Conservation (phyloP, 2,113 vertebrate genomes). For the Myanophis thanlyinensis region DNA sequence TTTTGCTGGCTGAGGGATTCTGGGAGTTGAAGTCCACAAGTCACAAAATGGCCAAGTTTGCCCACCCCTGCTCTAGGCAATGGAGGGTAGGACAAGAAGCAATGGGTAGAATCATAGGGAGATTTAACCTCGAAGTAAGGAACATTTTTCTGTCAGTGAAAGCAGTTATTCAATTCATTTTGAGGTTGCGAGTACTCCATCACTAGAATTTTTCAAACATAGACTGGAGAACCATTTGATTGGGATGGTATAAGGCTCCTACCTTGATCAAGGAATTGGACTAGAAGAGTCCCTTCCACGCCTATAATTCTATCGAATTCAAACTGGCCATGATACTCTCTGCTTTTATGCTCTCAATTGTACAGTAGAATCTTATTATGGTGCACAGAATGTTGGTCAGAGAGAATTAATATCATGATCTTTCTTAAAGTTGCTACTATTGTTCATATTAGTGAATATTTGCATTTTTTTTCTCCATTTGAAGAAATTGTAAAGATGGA, state of each 20-base stretch:
- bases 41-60: too few species aligned
- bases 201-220: neutral
- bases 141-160: neutral
- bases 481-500: neutral
- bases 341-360: too few species aligned
- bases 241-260: neutral
- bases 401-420: constrained; percentile 5
- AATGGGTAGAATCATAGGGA: neutral
- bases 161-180: neutral
- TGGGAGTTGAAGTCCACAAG: too few species aligned
- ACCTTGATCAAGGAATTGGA: neutral
- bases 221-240: neutral
- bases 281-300: too few species aligned
- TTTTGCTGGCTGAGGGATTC: too few species aligned
- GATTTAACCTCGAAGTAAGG: neutral
- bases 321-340: neutral
- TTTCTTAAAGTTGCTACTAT: constrained; percentile 6
- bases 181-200: neutral
- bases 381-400: neutral
- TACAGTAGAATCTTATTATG: neutral
- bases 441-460: constrained; percentile 20
- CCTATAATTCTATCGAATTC: neutral
- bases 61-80: too few species aligned
- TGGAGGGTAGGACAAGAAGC: neutral
- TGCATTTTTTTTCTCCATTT: neutral